Base-by-base conservation (phyloP, 2,797 vertebrate genomes). In the Coregonus ussuriensis region DNA sequence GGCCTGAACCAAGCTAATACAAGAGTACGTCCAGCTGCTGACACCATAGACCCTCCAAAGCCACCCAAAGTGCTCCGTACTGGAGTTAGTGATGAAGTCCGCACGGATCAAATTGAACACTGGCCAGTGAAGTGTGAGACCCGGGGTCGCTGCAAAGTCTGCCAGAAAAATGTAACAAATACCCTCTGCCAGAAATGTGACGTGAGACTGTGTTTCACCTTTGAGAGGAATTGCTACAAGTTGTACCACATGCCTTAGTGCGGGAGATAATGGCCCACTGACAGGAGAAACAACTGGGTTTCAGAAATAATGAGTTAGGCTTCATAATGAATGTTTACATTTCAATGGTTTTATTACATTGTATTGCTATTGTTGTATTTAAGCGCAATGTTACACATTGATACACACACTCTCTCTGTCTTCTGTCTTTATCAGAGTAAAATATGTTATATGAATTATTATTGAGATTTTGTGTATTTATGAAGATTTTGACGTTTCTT, bases 11-110 rank as follows among this genome's bases (percentile, higher is more conserved):
- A 78, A 1, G 18, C 74, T 82, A 7, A 47, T 47, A 47, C 54
- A 72, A 84, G 54, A 6, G 71, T 67, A 0, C 13, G 15, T 4
- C 71, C 72, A 82, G 6, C 66, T 81, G 13, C 72, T 21, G 21
- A 72, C 21, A 3, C 41, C 69, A 13, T n/a, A 21, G 18, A 16
- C 33, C 37, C 69, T 37, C 41, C 77, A 77, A 51, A 14, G 65
- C 71, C 65, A 54, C 74, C 67, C 75, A 78, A 81, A 69, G 78
- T 73, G 80, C 65, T 71, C 37, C 41, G 21, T 78, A 41, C 76
- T 78, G 76, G 73, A 75, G 51, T 80, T n/a, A 72, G 54, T 70
- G 33, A 75, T 67, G 76, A 83, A 74, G 73, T 79, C 35, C 53
- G 29, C 62, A 53, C 35, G 18, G 76, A 83, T 54, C 68, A 83